phyloP scores from a whole-genome alignment of 2,797 vertebrate genomes.

The Acanthurus lineatus region DNA sequence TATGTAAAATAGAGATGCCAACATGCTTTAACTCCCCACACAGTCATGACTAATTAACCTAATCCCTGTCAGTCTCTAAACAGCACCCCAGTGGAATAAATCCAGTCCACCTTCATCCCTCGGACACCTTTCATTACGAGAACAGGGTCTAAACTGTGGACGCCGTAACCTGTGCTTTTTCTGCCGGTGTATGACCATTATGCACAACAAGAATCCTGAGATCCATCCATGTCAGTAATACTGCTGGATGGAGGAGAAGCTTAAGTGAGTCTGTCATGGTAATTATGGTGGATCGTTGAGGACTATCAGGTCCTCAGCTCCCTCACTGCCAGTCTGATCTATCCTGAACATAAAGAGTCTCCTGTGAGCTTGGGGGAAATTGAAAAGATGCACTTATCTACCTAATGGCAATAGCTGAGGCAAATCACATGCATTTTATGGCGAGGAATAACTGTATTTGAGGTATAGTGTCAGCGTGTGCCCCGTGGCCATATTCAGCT shows the following conservation, averaged over 20 bases:
- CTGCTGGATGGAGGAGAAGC: slow-evolving; percentile 77
- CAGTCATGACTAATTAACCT: slow-evolving; percentile 73
- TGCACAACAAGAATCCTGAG: slow-evolving; percentile 71
- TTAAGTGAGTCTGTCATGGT: slow-evolving; percentile 84
- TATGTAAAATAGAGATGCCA: slow-evolving; percentile 55
- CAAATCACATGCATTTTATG: slow-evolving; percentile 78
- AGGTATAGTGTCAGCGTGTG: slow-evolving; percentile 53
- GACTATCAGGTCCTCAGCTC: slow-evolving; percentile 77
- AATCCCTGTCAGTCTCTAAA: slow-evolving; percentile 71
- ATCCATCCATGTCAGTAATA: slow-evolving; percentile 72
- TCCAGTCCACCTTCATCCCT: slow-evolving; percentile 58
- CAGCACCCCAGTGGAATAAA: slow-evolving; percentile 61
- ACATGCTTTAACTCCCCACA: slow-evolving; percentile 63
- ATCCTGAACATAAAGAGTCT: slow-evolving; percentile 77
- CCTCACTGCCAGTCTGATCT: slow-evolving; percentile 71
- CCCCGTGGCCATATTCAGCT: slow-evolving; percentile 53
- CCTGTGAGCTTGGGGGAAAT: slow-evolving; percentile 71
- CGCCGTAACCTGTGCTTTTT: slow-evolving; percentile 53
- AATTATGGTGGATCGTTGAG: slow-evolving; percentile 81
- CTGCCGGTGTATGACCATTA: slow-evolving; percentile 53
- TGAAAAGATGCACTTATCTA: slow-evolving; percentile 82
- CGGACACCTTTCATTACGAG: slow-evolving; percentile 72
- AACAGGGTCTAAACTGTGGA: slow-evolving; percentile 56
- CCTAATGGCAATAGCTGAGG: slow-evolving; percentile 76
- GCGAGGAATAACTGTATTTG: slow-evolving; percentile 69